Conservation (phyloP, 2,113 vertebrate genomes). For the Macquaria australasica region DNA sequence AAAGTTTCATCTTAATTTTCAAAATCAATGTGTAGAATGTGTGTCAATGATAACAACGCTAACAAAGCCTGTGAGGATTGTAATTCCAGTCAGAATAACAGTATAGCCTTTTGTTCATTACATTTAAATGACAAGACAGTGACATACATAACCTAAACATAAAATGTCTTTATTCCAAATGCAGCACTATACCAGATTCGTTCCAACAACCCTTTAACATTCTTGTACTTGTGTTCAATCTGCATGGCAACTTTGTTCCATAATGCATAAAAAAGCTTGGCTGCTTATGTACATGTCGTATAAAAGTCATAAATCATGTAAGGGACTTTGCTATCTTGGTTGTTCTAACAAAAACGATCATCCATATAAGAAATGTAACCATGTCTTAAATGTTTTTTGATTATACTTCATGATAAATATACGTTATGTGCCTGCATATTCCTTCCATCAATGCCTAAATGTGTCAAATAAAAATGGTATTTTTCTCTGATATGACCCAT, state of each 20-base stretch:
- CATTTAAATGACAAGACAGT: constrained; percentile 36
- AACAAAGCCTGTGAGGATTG: constrained; percentile 50
- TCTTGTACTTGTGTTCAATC: constrained; percentile 62
- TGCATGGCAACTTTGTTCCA: constrained; percentile 70
- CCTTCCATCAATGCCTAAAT: constrained; percentile 72
- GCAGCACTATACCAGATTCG: constrained; percentile 53
- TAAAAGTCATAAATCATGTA: constrained; percentile 63
- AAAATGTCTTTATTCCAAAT: constrained; percentile 64
- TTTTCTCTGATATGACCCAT: constrained; percentile 65
- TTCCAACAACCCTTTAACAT: constrained; percentile 68
- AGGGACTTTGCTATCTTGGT: constrained; percentile 59
- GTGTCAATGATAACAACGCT: constrained; percentile 40
- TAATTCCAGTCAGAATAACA: constrained; percentile 48
- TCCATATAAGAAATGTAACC: constrained; percentile 67
- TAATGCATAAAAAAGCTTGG: constrained; percentile 66
- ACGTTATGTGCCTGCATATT: constrained; percentile 78
- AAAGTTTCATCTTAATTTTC: constrained; percentile 25
- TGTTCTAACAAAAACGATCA: constrained; percentile 56
- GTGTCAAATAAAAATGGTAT: constrained; percentile 75
- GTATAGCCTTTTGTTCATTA: constrained; percentile 46
- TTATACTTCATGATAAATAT: constrained; percentile 72
- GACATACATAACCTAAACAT: constrained; percentile 54
- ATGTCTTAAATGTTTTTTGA: constrained; percentile 72
- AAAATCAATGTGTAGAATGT: constrained; percentile 47
- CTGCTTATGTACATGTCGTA: constrained; percentile 69